Evolutionary conservation across 2,113 vertebrate species (phyloP), one percentile per base, ranked within the genome.

Genomic region (Plestiodon gilberti): DNA sequence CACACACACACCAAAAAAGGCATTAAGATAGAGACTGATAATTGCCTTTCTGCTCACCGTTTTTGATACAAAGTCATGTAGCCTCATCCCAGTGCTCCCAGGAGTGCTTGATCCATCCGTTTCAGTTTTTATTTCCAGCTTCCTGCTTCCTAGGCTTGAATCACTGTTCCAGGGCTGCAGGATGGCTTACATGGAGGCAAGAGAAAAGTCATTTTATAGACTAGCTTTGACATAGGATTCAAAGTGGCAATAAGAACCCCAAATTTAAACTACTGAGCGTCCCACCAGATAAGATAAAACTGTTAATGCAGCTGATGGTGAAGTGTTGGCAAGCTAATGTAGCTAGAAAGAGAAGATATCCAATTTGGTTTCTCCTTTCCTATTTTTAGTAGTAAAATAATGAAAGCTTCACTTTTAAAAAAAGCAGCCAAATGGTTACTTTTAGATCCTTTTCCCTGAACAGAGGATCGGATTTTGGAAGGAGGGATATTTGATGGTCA

Each of bases 31-130:
- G 17, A 69, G 17, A 69, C 38, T 30, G 30, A n/a, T 10, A 38
- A 6, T 65, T 82, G 87, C 59, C 86, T n/a, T 0, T 0, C 8
- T 25, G 88, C 93, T 76, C 95, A 99, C 98, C 90, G 98, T 99
- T 96, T 99, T 99, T 0, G 98, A 98, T 28, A 98, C 97, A 55
- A 99, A 99, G 83, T 99, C 98, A 0, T 99, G 99, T 67, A 97
- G 96, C 78, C 98, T 97, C 89, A 97, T 95, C 17, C 97, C 96
- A 0, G 92, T 97, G 93, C 28, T 95, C 88, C 98, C 98, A 0
- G 98, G 98, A 14, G 98, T 99, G 88, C 96, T 90, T 38, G 78
- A 96, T 23, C 35, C 87, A 10, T 97, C 95, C 0, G 64, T 92
- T 80, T 97, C 97, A 0, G 76, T 70, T 88, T 88, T 95, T n/a